phyloP scores from a whole-genome alignment of 2,113 vertebrate species.

The Hippocampus comes region DNA sequence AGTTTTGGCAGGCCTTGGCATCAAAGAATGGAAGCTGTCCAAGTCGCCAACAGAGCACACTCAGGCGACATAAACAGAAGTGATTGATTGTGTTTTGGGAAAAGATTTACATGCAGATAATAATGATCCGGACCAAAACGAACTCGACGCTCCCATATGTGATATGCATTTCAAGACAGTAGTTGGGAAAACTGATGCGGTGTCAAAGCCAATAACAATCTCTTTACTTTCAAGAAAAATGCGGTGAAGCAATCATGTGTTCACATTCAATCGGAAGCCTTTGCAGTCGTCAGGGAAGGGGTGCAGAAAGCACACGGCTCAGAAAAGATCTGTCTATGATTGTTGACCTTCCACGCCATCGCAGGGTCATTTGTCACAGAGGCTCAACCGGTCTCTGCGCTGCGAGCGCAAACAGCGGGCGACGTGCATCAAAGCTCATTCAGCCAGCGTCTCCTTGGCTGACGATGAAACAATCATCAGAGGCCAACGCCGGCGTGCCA shows the following conservation, averaged over 20 bases:
- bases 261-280: slow-evolving; percentile 15
- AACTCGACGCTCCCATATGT: not conserved
- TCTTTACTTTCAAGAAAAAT: not conserved
- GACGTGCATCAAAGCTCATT: slow-evolving; percentile 13
- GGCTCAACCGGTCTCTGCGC: slow-evolving; percentile 9
- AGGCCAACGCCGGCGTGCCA: slow-evolving; percentile 8
- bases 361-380: slow-evolving; percentile 41
- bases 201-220: no score
- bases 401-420: slow-evolving; percentile 28
- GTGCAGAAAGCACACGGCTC: not conserved
- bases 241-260: not conserved
- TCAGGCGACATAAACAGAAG: not conserved
- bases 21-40: not conserved
- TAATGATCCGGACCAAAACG: not conserved
- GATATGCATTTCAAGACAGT: not conserved
- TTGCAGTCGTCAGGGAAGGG: slow-evolving; percentile 7
- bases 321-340: slow-evolving; percentile 16
- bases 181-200: no score
- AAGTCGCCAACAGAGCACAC: not conserved
- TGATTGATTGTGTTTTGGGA: not conserved
- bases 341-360: slow-evolving; percentile 53
- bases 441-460: slow-evolving; percentile 43
- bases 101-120: not conserved
- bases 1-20: slow-evolving; percentile 1
- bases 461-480: slow-evolving; percentile 47